Evolutionary conservation across 2,888 invertebrate genomes (phyloP), one percentile per base, ranked within the genome.

Genomic region (Athetis lepigone): DNA sequence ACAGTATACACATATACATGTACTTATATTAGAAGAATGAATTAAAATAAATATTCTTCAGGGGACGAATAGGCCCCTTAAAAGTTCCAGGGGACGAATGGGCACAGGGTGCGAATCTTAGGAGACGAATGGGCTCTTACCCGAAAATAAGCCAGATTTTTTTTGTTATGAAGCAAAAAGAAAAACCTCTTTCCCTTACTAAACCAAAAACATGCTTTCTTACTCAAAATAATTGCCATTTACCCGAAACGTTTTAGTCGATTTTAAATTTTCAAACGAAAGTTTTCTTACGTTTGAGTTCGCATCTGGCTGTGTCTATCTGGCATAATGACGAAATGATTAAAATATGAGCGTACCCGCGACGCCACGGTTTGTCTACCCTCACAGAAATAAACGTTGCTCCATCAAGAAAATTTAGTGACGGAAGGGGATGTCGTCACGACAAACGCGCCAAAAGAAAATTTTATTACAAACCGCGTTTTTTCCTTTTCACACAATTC

Each of bases 261-360:
- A 52, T 69, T 57, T 43, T 1, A 36, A 33, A 27, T 11, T 42
- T 51, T 51, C 9, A 42, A 56, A 47, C 40, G 16, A 36, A 42
- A 27, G 49, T 64, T 71, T 56, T 55, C 57, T 58, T 45, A 57
- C 51, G 47, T 69, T 65, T 29, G 27, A n/a, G 33, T 57, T 58
- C 39, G 36, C 75, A 47, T 62, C 63, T 60, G 51, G 46, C 25
- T 36, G 58, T 36, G 50, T 60, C 37, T 64, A 82, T 75, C 67
- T 65, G 70, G 73, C 76, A 78, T 81, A 88, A 87, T 82, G 80
- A 81, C 78, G 81, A 75, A 83, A 88, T 85, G 87, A 88, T 88
- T 88, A 86, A 87, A 88, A 87, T 83, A 88, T 86, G 86, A 84
- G 80, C 65, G 75, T 77, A 80, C 86, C 83, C 82, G 70, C 49